Base-by-base conservation (phyloP, 2,888 invertebrate genomes). In the Tortrix viridana region DNA sequence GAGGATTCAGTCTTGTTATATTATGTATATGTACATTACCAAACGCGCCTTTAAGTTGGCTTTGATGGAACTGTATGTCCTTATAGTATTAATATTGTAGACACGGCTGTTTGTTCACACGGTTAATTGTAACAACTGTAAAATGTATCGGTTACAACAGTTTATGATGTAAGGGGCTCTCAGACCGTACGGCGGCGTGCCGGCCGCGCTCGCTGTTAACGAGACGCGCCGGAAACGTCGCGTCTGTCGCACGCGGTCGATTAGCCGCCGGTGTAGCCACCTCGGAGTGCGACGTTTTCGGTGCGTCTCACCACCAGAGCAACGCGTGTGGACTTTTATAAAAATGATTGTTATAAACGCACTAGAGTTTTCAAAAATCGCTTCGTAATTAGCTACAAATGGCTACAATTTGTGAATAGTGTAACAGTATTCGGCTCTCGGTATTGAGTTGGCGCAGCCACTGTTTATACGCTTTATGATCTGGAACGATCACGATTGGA, bases 161-260 rank as follows among this genome's bases (percentile, higher is more conserved):
- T 61, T 20, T 5, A 20, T 22, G 1, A 22, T 4, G n/a, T 38
- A 49, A 56, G 44, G 50, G 41, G 65, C 67, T 78, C 79, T 79
- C 79, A 74, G 79, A 76, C 80, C 69, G 82, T 74, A 74, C 75
- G 77, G 69, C 66, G 74, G 81, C 81, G 80, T 81, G 80, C 5
- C 65, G 79, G 79, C 79, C 79, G 71, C 59, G 69, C 67, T 71
- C 72, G 54, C 64, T 64, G 72, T 69, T 58, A 71, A 65, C 48
- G 56, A 60, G 59, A 67, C 61, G 55, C 59, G 59, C 65, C 68
- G 65, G 57, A 64, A 67, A 60, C 60, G 53, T 65, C 48, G 7
- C 19, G 19, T 52, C 26, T 9, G 9, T 12, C 0, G 9, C 26
- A 12, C 26, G 26, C 9, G 9, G 26, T 3, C 9, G 9, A 9